These are phyloP conservation scores for Scaptomyza cyrtandrae DNA, from an alignment of 2,888 invertebrate genomes.

Conservation along the genomic window DNA sequence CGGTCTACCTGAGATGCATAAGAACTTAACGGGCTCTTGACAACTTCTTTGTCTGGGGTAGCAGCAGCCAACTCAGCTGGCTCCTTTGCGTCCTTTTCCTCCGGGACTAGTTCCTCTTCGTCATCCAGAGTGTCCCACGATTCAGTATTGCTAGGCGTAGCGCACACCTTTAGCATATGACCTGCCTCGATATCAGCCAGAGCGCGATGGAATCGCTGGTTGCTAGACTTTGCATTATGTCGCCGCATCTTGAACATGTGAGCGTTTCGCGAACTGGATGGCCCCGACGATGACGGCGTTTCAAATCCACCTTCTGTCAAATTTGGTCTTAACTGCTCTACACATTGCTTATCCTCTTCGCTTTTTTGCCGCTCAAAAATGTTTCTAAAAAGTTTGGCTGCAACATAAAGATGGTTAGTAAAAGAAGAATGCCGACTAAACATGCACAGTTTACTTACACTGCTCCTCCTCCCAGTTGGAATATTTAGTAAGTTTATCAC, in stretches of 20 bases:
- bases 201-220: slow-evolving; percentile 37
- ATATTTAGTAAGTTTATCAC: slow-evolving; percentile 90
- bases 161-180: slow-evolving; percentile 27
- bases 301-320: slow-evolving; percentile 17
- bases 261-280: slow-evolving; percentile 48
- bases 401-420: background rate
- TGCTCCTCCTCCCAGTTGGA: slow-evolving; percentile 91
- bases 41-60: background rate
- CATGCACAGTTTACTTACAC: slow-evolving; percentile 82
- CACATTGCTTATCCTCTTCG: slow-evolving; percentile 22
- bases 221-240: slow-evolving; percentile 19
- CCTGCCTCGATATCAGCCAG: slow-evolving; percentile 25
- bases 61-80: slow-evolving; percentile 7
- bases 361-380: slow-evolving; percentile 55
- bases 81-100: slow-evolving; percentile 1
- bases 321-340: slow-evolving; percentile 11
- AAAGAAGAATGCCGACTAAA: too few relatives aligned
- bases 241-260: slow-evolving; percentile 39
- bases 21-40: slow-evolving; percentile 12
- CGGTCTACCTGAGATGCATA: slow-evolving; percentile 73
- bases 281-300: slow-evolving; percentile 31
- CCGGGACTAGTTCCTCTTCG: slow-evolving; percentile 47
- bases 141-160: background rate
- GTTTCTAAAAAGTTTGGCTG: slow-evolving; percentile 45
- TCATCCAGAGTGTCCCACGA: slow-evolving; percentile 82